Evolutionary conservation across 2,113 vertebrate genomes (phyloP).

Genomic region (Menura novaehollandiae): DNA sequence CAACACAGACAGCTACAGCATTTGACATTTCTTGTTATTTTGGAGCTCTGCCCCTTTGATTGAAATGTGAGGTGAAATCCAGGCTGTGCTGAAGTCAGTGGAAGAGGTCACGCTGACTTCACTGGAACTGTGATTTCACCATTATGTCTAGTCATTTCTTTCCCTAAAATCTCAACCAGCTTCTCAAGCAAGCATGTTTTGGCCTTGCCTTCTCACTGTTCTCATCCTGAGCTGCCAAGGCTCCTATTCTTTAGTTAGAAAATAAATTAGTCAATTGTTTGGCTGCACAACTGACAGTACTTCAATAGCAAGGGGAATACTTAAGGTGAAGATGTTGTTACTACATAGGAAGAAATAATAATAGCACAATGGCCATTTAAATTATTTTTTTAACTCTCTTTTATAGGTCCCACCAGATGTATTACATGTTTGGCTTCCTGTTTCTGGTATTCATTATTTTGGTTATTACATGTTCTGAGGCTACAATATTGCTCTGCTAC

Average conservation of each 20-base stretch:
- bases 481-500: conserved; percentile 97
- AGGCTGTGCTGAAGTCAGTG: conserved; percentile 23
- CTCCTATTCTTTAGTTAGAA: background rate
- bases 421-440: conserved; percentile 99
- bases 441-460: conserved; percentile 98
- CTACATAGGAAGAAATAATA: background rate
- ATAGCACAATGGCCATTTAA: background rate
- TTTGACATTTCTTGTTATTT: conserved; percentile 33
- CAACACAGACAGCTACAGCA: background rate
- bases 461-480: conserved; percentile 97
- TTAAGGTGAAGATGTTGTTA: background rate
- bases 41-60: conserved; percentile 41
- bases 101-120: conserved; percentile 2
- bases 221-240: background rate
- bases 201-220: background rate
- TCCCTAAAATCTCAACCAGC: background rate
- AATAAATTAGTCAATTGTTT: background rate
- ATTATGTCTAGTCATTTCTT: background rate
- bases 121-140: background rate
- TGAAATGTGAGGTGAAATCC: conserved; percentile 56
- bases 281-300: background rate
- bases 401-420: conserved; percentile 99
- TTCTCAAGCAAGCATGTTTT: background rate
- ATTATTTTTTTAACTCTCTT: background rate
- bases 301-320: background rate